These are phyloP conservation scores for Ectemnius lituratus DNA, from an alignment of 2,888 invertebrate genomes.

Conservation along the genomic window DNA sequence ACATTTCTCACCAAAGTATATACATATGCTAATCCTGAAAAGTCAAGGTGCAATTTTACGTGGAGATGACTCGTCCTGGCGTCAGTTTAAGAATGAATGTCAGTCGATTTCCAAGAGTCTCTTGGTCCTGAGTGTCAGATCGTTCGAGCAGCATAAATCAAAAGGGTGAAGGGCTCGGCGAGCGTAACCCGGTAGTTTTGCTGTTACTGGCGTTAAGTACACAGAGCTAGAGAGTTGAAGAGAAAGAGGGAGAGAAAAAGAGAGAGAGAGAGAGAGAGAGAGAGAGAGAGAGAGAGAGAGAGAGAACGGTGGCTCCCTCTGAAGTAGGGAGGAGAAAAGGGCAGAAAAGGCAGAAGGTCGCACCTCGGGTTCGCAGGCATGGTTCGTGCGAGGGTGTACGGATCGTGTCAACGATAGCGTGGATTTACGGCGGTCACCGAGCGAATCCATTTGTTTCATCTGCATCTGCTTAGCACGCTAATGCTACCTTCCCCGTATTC, in stretches of 20 bases:
- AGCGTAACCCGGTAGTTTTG: background rate
- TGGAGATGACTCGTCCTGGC: background rate
- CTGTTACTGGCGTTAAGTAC: too few relatives aligned
- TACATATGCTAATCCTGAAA: constrained; percentile 20
- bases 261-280: background rate
- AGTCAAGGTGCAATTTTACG: background rate
- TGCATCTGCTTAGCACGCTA: constrained; percentile 76
- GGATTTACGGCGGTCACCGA: constrained; percentile 74
- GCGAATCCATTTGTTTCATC: constrained; percentile 76
- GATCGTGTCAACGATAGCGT: constrained; percentile 75
- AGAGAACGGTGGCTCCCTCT: constrained; percentile 28
- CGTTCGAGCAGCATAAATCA: constrained; percentile 35
- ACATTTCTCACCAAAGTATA: constrained; percentile 5
- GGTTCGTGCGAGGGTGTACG: constrained; percentile 74
- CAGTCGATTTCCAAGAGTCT: too few relatives aligned
- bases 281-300: constrained; percentile 1
- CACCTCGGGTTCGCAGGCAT: constrained; percentile 37
- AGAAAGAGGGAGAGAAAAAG: background rate
- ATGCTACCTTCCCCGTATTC: constrained; percentile 63
- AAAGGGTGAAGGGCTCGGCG: constrained; percentile 19
- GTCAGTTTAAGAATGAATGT: background rate
- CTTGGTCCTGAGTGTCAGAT: too few relatives aligned
- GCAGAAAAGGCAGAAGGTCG: constrained; percentile 52
- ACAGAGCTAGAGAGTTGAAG: background rate
- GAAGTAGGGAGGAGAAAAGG: constrained; percentile 32